Base-by-base conservation (phyloP, 92 coral and sea anemone genomes). In the Hydrozoanthus gracilis region DNA sequence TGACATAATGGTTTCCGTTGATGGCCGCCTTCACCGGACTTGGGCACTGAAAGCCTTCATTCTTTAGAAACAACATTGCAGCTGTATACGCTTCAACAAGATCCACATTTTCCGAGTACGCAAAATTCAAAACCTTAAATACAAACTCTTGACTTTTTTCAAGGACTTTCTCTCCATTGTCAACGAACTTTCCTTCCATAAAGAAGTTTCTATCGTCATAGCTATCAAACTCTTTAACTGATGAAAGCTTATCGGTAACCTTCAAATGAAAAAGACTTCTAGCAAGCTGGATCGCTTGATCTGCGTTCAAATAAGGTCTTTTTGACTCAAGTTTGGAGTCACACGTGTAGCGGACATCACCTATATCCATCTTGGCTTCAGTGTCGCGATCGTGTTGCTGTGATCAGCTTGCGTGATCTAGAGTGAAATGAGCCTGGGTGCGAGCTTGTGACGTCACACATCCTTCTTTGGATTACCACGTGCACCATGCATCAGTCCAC, bases 51-150 rank as follows among this genome's bases (percentile, higher is more conserved):
- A 80, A 80, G 6, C 85, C 85, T 80, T 64, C 85, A 17, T 18
- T 65, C 44, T 80, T 80, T 74, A 80, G 14, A 45, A 8, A 65
- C 74, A 80, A 80, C 85, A 80, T 80, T 18, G 66, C 16, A 6
- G 85, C 73, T 80, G 85, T 80, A 20, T 80, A 80, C 7, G 73
- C 74, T 16, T 80, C 85, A 0, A 80, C 74, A 80, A 80, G 85
- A 62, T 80, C 74, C 7, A 12, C 8, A 39, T 80, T 80, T 35
- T 80, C 85, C 16, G 85, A 80, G 49, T 80, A 80, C 17, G 85
- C 74, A 4, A 64, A 80, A 46, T 80, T 80, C 85, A 80, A 65
- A 35, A 67, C 60, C 73, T 80, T 80, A 35, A 80, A 20, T 15
- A 80, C 85, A 52, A 64, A 80, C 48, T 80, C 85, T 80, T 80